Evolutionary conservation across 2,113 vertebrate species (phyloP), one percentile per base, ranked within the genome.

Genomic region (Halcyon senegalensis): DNA sequence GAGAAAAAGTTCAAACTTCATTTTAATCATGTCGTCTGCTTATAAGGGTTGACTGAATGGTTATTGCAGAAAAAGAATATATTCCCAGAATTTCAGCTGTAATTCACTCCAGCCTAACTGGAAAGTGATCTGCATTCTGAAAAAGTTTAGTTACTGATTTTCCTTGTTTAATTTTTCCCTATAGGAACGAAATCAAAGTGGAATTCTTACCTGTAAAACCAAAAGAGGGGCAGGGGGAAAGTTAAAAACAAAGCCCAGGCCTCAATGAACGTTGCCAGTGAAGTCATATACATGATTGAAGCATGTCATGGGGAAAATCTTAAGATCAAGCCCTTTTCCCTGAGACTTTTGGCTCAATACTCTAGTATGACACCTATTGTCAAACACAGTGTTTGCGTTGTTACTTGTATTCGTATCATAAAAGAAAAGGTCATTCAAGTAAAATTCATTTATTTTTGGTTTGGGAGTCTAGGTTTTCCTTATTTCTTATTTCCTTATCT

Each of bases 21-120:
- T 92, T 96, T 97, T 96, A 96, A 96, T 95, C 95, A 95, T 91
- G 90, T 95, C 94, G 87, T 91, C 58, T 89, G 17, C 88, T 93
- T 96, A 64, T 64, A 93, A 88, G 81, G 66, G 31, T 84, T 97
- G 92, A 92, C 66, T 93, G 74, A 97, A 87, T 96, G 62, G 73
- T 84, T 96, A 92, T 87, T 72, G 69, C 37, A 72, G 64, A 96
- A 95, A 86, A 96, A 89, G 69, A 89, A 94, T 82, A 88, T 90
- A 86, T 95, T 95, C 93, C 96, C 96, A 96, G 90, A 96, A 97
- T 89, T 96, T 96, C 80, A 89, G 66, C 80, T 48, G 70, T 91
- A 96, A 93, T 81, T 94, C 39, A 82, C 66, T 76, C 33, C 66
- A 89, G 50, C 3, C 30, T 93, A 94, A 87, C 69, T 76, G 86